These are phyloP conservation scores for Ectemnius lituratus DNA, from an alignment of 2,888 invertebrate species.

Conservation along the genomic window DNA sequence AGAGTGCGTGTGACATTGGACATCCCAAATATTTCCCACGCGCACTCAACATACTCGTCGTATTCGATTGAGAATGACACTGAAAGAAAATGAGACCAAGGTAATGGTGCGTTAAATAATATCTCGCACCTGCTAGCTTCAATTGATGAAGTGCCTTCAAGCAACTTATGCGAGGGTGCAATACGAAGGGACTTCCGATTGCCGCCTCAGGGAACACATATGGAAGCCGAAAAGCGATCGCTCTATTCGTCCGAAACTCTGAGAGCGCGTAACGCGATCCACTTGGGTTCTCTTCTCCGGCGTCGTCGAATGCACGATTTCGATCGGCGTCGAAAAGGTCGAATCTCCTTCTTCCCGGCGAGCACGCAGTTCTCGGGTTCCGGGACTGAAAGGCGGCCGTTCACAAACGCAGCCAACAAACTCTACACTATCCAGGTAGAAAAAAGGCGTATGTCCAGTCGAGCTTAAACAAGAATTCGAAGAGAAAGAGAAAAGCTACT, in stretches of 20 bases:
- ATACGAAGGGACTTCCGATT: background rate
- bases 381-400: conserved; percentile 28
- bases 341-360: conserved; percentile 43
- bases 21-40: no score
- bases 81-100: no score
- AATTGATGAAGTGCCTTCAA: no score
- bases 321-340: conserved; percentile 31
- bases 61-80: no score
- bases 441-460: conserved; percentile 11
- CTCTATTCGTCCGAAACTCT: conserved; percentile 16
- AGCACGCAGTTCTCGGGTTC: conserved; percentile 33
- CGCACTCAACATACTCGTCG: no score
- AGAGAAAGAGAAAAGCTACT: background rate
- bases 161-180: background rate
- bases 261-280: conserved; percentile 49
- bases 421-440: conserved; percentile 34
- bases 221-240: conserved; percentile 9
- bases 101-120: no score
- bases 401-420: conserved; percentile 3
- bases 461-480: conserved; percentile 13
- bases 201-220: background rate
- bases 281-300: conserved; percentile 14
- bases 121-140: no score
- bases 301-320: conserved; percentile 40
- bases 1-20: no score